phyloP scores from a whole-genome alignment of 2,888 invertebrate species.

The Geotrupes spiniger region DNA sequence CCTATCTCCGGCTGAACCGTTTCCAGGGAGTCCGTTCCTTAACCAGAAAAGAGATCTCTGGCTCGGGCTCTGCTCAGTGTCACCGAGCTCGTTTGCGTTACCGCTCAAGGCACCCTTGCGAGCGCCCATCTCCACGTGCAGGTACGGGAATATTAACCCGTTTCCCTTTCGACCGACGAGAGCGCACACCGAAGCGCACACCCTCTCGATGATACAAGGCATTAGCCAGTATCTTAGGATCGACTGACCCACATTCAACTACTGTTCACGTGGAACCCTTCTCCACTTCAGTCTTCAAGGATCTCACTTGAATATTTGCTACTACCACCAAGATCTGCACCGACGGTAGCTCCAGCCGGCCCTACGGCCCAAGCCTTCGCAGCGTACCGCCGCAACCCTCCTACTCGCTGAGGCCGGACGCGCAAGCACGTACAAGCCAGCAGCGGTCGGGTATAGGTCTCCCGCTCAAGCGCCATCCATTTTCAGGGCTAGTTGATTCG shows the following conservation, averaged over 20 bases:
- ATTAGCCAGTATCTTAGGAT: conserved; percentile 58
- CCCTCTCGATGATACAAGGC: conserved; percentile 37
- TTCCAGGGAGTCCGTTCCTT: conserved; percentile 9
- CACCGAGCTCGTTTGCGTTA: conserved; percentile 9
- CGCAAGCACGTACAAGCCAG: conserved; percentile 46
- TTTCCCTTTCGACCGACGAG: conserved; percentile 56
- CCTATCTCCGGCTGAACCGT: conserved; percentile 12
- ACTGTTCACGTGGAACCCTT: conserved; percentile 64
- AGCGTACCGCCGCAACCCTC: conserved; percentile 57
- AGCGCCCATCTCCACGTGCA: conserved; percentile 52
- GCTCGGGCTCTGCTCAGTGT: conserved; percentile 8
- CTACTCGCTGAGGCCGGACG: conserved; percentile 59
- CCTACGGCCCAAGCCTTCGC: conserved; percentile 59
- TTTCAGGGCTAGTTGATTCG: too few species aligned
- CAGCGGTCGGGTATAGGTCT: conserved; percentile 52
- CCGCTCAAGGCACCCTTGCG: conserved; percentile 9
- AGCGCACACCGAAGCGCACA: too few species aligned
- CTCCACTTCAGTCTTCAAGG: conserved; percentile 60
- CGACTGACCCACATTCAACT: conserved; percentile 59
- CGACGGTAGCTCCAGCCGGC: conserved; percentile 55
- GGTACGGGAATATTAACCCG: conserved; percentile 61
- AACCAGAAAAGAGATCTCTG: conserved; percentile 10
- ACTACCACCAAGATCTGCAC: conserved; percentile 64
- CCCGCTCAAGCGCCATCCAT: conserved; percentile 59
- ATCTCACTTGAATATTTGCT: conserved; percentile 67